Evolutionary conservation across 2,888 invertebrate genomes (phyloP).

Genomic region (Platycnemis pennipes): DNA sequence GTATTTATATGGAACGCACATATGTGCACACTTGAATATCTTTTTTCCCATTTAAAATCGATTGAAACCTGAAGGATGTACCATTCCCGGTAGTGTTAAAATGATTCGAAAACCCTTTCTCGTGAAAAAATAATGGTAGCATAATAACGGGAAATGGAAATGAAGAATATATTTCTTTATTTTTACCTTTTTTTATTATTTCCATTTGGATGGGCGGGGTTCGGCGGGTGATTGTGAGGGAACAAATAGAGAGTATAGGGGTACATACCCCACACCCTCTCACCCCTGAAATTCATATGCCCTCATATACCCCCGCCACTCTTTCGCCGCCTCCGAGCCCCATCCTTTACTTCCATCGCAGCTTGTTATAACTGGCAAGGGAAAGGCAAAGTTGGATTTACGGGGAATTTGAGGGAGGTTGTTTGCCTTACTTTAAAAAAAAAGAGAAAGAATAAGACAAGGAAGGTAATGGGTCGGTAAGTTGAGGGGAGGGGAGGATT

Average conservation of each 20-base stretch:
- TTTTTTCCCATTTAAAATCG: background rate
- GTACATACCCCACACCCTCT: background rate
- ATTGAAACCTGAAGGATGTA: background rate
- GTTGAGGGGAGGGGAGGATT: background rate
- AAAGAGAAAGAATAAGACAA: background rate
- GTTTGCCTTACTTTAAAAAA: slow-evolving; percentile 27
- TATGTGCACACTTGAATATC: background rate
- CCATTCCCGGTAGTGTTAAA: background rate
- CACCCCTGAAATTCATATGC: background rate
- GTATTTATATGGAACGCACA: background rate
- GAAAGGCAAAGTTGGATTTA: slow-evolving; percentile 19
- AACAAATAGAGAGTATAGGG: background rate
- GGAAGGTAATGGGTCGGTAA: background rate
- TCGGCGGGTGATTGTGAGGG: background rate
- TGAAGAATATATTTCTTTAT: background rate
- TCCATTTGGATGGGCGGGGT: background rate
- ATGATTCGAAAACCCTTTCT: background rate
- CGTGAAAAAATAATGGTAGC: background rate
- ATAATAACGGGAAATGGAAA: background rate
- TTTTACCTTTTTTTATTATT: background rate
- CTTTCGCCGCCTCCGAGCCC: background rate
- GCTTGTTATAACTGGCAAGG: background rate
- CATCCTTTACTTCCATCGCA: background rate
- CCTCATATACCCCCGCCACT: background rate
- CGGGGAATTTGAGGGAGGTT: background rate